Conservation (phyloP, 2,888 invertebrate genomes). For the Philonicus albiceps region DNA sequence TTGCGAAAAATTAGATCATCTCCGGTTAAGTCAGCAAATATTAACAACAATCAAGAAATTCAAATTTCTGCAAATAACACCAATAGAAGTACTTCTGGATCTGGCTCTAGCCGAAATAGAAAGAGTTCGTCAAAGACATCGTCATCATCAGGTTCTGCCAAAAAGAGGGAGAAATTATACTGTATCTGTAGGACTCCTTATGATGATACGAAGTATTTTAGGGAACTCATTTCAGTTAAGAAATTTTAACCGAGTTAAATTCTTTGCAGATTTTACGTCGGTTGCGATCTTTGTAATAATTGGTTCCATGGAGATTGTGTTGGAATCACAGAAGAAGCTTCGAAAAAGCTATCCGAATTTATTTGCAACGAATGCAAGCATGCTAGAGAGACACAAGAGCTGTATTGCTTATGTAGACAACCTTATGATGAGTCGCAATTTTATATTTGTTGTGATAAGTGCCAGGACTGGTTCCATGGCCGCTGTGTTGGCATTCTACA, state of each 20-base stretch:
- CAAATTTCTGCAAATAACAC: constrained; percentile 8
- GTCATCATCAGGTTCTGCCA: constrained; percentile 55
- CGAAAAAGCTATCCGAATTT: constrained; percentile 89
- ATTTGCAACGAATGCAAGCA: constrained; percentile 86
- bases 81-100: constrained; percentile 53
- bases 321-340: constrained; percentile 90
- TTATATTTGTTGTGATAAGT: constrained; percentile 98
- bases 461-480: constrained; percentile 99
- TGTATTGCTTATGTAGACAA: constrained; percentile 95
- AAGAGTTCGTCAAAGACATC: constrained; percentile 44
- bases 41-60: constrained; percentile 30
- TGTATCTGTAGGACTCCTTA: constrained; percentile 94
- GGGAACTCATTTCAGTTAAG: not conserved
- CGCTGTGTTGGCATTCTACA: constrained; percentile 94
- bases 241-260: not conserved
- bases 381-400: constrained; percentile 86
- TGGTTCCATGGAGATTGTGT: constrained; percentile 99
- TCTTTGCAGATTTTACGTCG: constrained; percentile 86
- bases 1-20: constrained; percentile 9
- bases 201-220: constrained; percentile 84
- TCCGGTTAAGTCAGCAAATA: constrained; percentile 38
- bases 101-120: constrained; percentile 51
- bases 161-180: constrained; percentile 80
- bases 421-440: constrained; percentile 98
- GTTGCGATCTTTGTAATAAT: constrained; percentile 96